Evolutionary conservation across 2,888 invertebrate species (phyloP), one percentile per base, ranked within the genome.

Genomic region (Camponotus fellah): DNA sequence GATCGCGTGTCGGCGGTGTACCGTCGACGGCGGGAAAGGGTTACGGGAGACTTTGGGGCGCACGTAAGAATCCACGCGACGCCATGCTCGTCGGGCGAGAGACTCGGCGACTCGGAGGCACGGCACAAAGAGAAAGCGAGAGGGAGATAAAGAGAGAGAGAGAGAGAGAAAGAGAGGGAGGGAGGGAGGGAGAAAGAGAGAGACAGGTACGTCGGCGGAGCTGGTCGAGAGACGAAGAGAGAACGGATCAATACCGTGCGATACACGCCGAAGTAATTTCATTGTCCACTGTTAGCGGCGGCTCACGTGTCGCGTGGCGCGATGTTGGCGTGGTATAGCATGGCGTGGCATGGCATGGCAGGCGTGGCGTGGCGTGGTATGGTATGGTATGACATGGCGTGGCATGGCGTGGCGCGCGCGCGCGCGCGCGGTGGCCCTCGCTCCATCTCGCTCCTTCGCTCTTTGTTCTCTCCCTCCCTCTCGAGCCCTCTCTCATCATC

Each of bases 181-280:
- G 79, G 72, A 72, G 65, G 77, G 56, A 82, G 74, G 69, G 17
- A 71, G 68, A 21, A 37, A 53, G 69, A 64, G 60, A 37, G 65
- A 71, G 40, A 71, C 64, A 75, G 58, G 75, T 37, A 49, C 37
- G 69, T 32, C 40, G 72, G 82, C 69, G 75, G 66, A 76, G 53
- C 56, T 10, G 83, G 53, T 49, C 32, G 84, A 83, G 86, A 82
- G 86, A 86, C 83, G 72, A 75, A 85, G 89, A 87, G 87, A 83
- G 87, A 89, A 88, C 84, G 92, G 92, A 93, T 93, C 92, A 92
- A 93, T 93, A 93, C 91, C 87, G 89, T 88, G 89, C 91, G 91
- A 93, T 92, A 93, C 92, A 91, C 91, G 93, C 90, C 88, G 86
- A 93, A 92, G 92, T 93, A 93, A 93, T 93, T 93, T 93, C 92